Base-by-base conservation (phyloP, 2,888 invertebrate genomes). In the Gibbula magus region DNA sequence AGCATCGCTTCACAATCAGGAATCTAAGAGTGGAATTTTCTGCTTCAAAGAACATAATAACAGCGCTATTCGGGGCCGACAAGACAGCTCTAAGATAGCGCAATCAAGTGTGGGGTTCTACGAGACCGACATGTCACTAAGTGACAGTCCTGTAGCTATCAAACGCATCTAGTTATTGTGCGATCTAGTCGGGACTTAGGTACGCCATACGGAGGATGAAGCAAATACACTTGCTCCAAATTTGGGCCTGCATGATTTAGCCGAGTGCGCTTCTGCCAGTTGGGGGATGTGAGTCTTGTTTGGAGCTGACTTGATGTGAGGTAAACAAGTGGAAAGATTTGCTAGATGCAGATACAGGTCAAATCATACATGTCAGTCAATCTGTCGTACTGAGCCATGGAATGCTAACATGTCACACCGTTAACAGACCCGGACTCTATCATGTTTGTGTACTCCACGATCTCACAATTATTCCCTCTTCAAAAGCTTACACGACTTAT, bases 31-130 rank as follows among this genome's bases (percentile, higher is more conserved):
- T 51, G 45, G 25, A 51, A 74, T 74, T 51, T 74, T 74, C 74
- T 22, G 51, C 22, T 25, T 51, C 45, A 74, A 51, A 18, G 20
- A 25, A 45, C 51, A 45, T 39, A 74, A 74, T 45, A 74, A 74
- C 74, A 25, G 45, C 20, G 74, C 51, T 51, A 51, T 74, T 39
- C 39, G 45, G 51, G 35, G 25, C 74, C 51, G 51, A 74, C 74
- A 74, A 45, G 74, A 74, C 45, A 39, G 51, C 25, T 74, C 51
- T 39, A 25, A 25, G 74, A 74, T 74, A 74, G 51, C 74, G 74
- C 74, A 51, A 51, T 51, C 74, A 74, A 51, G 74, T 51, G 74
- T 74, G 74, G 39, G 51, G 51, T 74, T 74, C 45, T 74, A 51
- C 74, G 51, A 45, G 39, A 20, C 25, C 8, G 13, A 25, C 35